Base-by-base conservation (phyloP, 1,140 invertebrate genomes). In the Brachystomella parvula region DNA sequence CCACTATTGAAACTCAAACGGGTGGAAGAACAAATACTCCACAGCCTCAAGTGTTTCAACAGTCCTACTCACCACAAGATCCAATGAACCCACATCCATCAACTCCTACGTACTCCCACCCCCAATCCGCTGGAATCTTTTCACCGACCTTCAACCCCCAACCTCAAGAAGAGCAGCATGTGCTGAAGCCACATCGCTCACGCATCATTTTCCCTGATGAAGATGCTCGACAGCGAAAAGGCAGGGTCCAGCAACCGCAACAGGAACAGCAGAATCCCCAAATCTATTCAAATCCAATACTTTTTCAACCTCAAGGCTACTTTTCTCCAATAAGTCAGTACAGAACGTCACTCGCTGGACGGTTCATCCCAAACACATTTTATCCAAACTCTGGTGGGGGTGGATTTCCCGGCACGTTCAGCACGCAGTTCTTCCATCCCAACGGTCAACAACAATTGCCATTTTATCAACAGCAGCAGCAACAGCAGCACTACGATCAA, bases 311-410 rank as follows among this genome's bases (percentile, higher is more conserved):
- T 2, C 61, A 67, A 24, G 72, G 72, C 1, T 73, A 73, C 61
- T 73, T 71, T 56, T 69, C 66, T 17, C 72, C 72, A 1, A 67
- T 73, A 29, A 69, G 69, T 3, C 70, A 73, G 26, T 73, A 71
- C 44, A 35, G 66, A 30, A 69, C 67, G 26, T 65, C 68, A 0
- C 31, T 71, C 12, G 28, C n/a, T 29, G 39, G 33, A 15, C 58
- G 35, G 3, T 67, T 67, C 32, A 31, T 62, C 21, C 65, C 53
- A 26, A 70, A 65, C 28, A 61, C 31, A 44, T 66, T 29, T 28
- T 70, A n/a, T 31, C 49, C 32, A 24, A 53, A 32, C 19, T 12
- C 30, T 17, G n/a, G 28, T n/a, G 17, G 31, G 30, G 31, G 24
- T 24, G 24, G 49, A n/a, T n/a, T n/a, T 53, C 49, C 49, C 49